phyloP scores from a whole-genome alignment of 2,113 vertebrate genomes.

The Alosa alosa region DNA sequence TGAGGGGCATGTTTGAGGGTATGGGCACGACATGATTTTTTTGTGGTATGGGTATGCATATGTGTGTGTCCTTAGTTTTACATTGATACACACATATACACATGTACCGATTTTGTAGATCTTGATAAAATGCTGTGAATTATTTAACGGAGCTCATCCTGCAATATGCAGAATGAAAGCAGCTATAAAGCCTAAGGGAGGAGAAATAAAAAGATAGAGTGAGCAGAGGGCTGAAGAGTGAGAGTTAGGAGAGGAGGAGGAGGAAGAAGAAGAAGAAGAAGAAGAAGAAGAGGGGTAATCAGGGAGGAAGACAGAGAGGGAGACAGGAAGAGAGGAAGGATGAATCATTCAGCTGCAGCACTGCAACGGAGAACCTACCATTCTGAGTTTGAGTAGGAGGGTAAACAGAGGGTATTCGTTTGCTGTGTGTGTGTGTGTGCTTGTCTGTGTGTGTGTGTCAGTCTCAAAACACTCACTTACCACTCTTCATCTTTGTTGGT shows the following conservation, averaged over 20 bases:
- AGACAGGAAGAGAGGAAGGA: constrained; percentile 20
- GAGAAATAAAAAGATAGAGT: background rate
- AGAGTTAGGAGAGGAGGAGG: background rate
- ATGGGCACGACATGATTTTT: too few relatives aligned
- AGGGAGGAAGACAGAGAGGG: constrained; percentile 11
- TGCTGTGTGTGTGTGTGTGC: background rate
- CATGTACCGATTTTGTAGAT: background rate
- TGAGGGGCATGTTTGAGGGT: background rate
- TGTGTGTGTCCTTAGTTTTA: background rate
- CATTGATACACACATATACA: background rate
- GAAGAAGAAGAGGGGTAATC: constrained; percentile 16
- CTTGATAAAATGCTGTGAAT: constrained; percentile 30
- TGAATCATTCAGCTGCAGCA: constrained; percentile 48
- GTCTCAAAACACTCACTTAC: constrained; percentile 55
- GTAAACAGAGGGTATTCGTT: constrained; percentile 29
- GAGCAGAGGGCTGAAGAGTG: background rate
- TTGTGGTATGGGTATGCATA: too few relatives aligned
- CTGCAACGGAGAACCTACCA: constrained; percentile 37
- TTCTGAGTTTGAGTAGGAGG: constrained; percentile 28
- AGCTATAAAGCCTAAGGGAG: background rate
- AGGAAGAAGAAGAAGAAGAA: background rate
- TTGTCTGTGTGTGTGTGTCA: background rate
- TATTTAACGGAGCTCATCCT: constrained; percentile 33
- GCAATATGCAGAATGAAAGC: constrained; percentile 34
- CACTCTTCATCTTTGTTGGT: constrained; percentile 78